Evolutionary conservation across 2,888 invertebrate species (phyloP).

Genomic region (Mythimna impura): DNA sequence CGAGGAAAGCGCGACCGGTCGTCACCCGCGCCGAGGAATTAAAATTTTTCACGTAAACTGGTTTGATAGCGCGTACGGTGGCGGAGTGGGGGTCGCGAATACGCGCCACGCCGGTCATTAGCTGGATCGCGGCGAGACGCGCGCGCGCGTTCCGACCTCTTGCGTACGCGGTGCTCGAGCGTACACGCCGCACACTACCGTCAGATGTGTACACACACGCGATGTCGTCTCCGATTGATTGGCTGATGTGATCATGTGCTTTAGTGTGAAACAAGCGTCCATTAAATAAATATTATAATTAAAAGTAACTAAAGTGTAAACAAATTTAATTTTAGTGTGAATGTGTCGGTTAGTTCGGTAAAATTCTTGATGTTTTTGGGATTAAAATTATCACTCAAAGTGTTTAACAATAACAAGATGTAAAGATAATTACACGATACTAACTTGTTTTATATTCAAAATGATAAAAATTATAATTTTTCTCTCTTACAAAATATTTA

Average conservation of each 20-base stretch:
- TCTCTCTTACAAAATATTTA: background rate
- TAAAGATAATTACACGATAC: background rate
- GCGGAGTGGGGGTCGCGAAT: conserved; percentile 89
- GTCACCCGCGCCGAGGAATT: conserved; percentile 87
- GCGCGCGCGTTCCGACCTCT: conserved; percentile 80
- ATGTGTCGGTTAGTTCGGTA: conserved; percentile 33
- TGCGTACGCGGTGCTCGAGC: conserved; percentile 75
- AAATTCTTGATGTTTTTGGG: conserved; percentile 51
- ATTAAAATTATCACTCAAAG: conserved; percentile 18
- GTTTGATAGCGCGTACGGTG: conserved; percentile 88
- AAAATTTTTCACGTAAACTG: conserved; percentile 90
- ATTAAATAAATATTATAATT: conserved; percentile 52
- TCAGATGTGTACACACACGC: conserved; percentile 58
- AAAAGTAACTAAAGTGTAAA: conserved; percentile 43
- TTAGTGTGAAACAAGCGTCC: conserved; percentile 68
- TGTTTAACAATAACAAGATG: conserved; percentile 11
- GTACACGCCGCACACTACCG: conserved; percentile 53
- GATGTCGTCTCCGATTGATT: conserved; percentile 69
- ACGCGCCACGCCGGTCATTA: conserved; percentile 88
- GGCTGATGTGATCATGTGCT: conserved; percentile 73
- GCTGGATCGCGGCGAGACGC: conserved; percentile 84
- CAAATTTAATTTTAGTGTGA: conserved; percentile 26
- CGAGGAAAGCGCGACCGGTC: conserved; percentile 88
- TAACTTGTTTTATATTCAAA: conserved; percentile 6
- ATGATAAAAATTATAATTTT: background rate